phyloP scores from a whole-genome alignment of 2,797 vertebrate species.

The Chelon labrosus region DNA sequence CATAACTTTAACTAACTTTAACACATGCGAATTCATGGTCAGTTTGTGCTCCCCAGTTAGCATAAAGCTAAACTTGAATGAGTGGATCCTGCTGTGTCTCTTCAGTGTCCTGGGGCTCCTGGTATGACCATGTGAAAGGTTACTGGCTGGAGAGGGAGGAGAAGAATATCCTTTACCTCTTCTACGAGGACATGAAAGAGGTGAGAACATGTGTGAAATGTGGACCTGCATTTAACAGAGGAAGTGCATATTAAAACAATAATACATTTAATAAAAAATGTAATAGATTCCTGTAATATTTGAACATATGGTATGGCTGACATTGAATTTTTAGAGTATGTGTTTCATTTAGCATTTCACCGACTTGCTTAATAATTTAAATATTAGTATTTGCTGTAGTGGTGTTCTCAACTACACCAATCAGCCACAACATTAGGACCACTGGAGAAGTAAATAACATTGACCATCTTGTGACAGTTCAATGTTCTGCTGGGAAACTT shows the following conservation, averaged over 20 bases:
- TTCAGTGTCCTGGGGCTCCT: conserved; percentile 90
- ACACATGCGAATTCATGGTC: too few relatives aligned
- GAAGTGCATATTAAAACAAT: neutral
- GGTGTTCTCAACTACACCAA: neutral
- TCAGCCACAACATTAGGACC: too few relatives aligned
- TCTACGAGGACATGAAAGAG: conserved; percentile 90
- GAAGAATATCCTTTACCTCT: conserved; percentile 86
- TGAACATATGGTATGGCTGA: neutral
- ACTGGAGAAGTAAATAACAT: too few relatives aligned
- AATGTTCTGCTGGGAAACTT: too few relatives aligned
- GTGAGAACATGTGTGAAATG: conserved; percentile 54
- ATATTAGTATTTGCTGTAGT: neutral
- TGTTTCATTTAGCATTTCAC: too few relatives aligned
- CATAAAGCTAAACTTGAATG: neutral
- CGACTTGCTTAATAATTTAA: neutral
- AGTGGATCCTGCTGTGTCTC: conserved; percentile 10
- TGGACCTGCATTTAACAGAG: too few relatives aligned
- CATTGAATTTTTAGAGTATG: too few relatives aligned
- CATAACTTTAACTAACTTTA: too few relatives aligned
- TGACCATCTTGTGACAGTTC: too few relatives aligned
- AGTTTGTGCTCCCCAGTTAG: too few relatives aligned
- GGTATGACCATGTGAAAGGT: conserved; percentile 90
- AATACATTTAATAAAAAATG: neutral
- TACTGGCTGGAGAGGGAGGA: conserved; percentile 86
- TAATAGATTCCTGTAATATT: neutral